Conservation (phyloP, 2,797 vertebrate species). For the Discoglossus pictus region DNA sequence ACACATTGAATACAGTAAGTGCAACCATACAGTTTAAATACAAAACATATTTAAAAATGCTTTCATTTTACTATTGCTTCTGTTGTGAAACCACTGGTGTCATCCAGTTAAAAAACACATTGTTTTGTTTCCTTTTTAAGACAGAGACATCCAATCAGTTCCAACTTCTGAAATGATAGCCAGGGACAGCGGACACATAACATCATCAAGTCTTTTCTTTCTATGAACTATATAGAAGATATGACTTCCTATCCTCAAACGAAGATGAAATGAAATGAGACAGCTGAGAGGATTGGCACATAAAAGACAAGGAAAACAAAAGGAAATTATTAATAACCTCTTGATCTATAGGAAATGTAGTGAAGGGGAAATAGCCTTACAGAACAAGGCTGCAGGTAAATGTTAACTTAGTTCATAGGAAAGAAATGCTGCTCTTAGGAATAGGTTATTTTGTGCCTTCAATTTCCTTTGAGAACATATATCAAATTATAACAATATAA, state of each 20-base stretch:
- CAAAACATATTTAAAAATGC: no score
- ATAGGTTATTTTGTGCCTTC: conserved; percentile 20
- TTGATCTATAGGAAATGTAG: conserved; percentile 20
- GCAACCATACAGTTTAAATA: no score
- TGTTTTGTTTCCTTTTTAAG: no score
- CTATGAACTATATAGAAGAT: conserved; percentile 21
- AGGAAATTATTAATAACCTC: conserved; percentile 44
- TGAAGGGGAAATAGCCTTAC: conserved; percentile 19
- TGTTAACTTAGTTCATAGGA: conserved; percentile 34
- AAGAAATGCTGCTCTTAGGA: conserved; percentile 25
- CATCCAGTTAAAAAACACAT: no score
- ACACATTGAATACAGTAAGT: no score
- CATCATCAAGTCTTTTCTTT: conserved; percentile 21
- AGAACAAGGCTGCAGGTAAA: conserved; percentile 18
- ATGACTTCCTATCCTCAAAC: conserved; percentile 26
- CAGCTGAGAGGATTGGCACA: conserved; percentile 32
- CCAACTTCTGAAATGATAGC: no score
- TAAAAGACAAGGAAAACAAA: conserved; percentile 40
- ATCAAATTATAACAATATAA: conserved; percentile 16
- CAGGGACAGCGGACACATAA: no score
- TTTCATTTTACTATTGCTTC: no score
- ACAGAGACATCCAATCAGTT: no score
- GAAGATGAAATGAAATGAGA: conserved; percentile 27
- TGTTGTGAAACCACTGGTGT: no score
- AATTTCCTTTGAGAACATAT: conserved; percentile 19